A percentile compares a stretch with the other conserved stretches of the same genome.
phyloP scores from a whole-genome alignment of 2,797 vertebrate genomes.

The Bradypodion ventrale region DNA sequence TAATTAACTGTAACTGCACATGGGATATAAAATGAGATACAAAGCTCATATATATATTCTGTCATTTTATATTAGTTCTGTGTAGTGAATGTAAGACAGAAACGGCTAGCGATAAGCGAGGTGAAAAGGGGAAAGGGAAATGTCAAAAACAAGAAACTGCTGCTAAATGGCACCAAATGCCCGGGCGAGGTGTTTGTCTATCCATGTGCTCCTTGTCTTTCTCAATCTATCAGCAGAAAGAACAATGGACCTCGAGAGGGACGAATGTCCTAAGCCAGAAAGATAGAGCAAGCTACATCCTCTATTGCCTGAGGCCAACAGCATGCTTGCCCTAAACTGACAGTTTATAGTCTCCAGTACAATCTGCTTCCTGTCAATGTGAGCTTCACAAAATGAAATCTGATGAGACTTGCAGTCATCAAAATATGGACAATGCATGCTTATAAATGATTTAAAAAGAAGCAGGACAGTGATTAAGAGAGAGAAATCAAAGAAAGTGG shows the following conservation, averaged over 20 bases:
- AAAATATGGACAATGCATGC: conserved; percentile 42
- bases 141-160: conserved; percentile 78
- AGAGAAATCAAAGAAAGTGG: neutral
- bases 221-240: conserved; percentile 82
- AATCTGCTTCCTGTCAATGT: conserved; percentile 75
- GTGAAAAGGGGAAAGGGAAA: conserved; percentile 77
- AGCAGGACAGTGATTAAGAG: conserved; percentile 22
- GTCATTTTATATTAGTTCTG: conserved; percentile 75
- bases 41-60: conserved; percentile 64
- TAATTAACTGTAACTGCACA: conserved; percentile 62
- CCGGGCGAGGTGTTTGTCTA: conserved; percentile 82
- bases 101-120: conserved; percentile 80
- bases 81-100: conserved; percentile 70
- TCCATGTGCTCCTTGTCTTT: conserved; percentile 87
- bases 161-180: conserved; percentile 90
- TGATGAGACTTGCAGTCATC: conserved; percentile 45
- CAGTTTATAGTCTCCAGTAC: conserved; percentile 69
- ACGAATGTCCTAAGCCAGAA: conserved; percentile 68
- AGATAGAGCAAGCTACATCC: conserved; percentile 60
- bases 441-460: conserved; percentile 20
- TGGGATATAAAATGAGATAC: conserved; percentile 63
- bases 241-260: conserved; percentile 83
- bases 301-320: conserved; percentile 72
- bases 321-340: conserved; percentile 73
- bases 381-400: conserved; percentile 63